Evolutionary conservation across 1,140 invertebrate species (phyloP), one percentile per base, ranked within the genome.

Genomic region (Drosophila eugracilis): DNA sequence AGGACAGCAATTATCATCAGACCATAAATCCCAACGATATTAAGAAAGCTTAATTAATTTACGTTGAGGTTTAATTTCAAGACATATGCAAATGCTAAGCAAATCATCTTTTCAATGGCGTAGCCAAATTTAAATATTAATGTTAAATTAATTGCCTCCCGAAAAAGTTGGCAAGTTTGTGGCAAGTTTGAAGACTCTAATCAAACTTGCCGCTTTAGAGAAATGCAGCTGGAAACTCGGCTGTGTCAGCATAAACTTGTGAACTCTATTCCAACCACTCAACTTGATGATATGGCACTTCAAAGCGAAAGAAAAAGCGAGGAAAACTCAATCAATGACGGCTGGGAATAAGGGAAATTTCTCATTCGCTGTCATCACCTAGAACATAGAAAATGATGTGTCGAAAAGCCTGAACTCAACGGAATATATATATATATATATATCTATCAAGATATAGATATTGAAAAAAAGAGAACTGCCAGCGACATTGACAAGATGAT

Each of bases 351-450:
- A 83, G 83, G 79, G 75, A 78, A 84, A 84, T 78, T 84, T 54
- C 52, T 69, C 48, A 76, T 76, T 36, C 45, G 34, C 55, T 42
- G 65, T 67, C 72, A 53, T 45, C 60, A 77, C 78, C 78, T 81
- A 53, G 48, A 74, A 74, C 78, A 78, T 81, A 58, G 78, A 83
- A 84, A 84, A 83, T 83, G 62, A 83, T 83, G 78, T 84, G 78
- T 83, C 79, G 78, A 84, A 78, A 78, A 65, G 55, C 55, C 44
- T 37, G 32, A 44, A 47, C 60, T 42, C 39, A n/a, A 22, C 39
- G 17, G 19, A n/a, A 41, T 21, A 39, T n/a, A 58, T 50, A 57
- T 55, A 50, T 48, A 41, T 39, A 28, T 5, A 28, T 6, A 32
- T 32, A 32, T 32, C 9, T 4, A 12, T 12, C 9, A 10, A 32